A percentile compares a stretch with the other conserved stretches of the same genome.
phyloP scores from a whole-genome alignment of 2,888 invertebrate species.

The Euplagia quadripunctaria region DNA sequence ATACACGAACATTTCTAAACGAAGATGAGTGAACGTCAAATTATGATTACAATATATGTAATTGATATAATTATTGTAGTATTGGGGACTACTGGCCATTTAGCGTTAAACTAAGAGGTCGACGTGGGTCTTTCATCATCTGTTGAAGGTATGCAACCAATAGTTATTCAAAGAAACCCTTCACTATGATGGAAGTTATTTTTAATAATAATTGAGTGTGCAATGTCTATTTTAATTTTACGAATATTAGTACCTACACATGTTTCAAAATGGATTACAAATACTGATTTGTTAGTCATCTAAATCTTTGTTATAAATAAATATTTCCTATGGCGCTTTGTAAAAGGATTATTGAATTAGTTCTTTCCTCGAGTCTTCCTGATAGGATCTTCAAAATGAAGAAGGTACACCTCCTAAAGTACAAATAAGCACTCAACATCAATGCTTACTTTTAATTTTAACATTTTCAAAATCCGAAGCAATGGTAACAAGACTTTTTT shows the following conservation, averaged over 20 bases:
- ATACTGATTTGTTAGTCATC: too few relatives aligned
- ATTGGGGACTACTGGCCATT: background rate
- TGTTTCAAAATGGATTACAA: background rate
- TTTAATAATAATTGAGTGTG: background rate
- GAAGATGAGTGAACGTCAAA: background rate
- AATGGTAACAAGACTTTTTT: background rate
- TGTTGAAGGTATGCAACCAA: background rate
- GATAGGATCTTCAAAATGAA: too few relatives aligned
- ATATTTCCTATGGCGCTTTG: too few relatives aligned
- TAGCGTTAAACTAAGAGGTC: background rate
- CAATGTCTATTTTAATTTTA: background rate
- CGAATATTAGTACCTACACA: background rate
- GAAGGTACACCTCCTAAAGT: too few relatives aligned
- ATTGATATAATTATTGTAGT: background rate
- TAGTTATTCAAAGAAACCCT: background rate
- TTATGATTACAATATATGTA: background rate
- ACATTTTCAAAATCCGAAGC: background rate
- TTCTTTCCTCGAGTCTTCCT: too few relatives aligned
- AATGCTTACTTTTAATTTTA: background rate
- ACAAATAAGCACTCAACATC: background rate
- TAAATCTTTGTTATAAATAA: too few relatives aligned
- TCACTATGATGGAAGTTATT: background rate
- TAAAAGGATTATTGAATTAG: too few relatives aligned
- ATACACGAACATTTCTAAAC: background rate
- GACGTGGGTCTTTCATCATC: background rate